A percentile compares a stretch with the other conserved stretches of the same genome.
phyloP scores from a whole-genome alignment of 1,140 invertebrate genomes.

The Parapsyche elsis region DNA sequence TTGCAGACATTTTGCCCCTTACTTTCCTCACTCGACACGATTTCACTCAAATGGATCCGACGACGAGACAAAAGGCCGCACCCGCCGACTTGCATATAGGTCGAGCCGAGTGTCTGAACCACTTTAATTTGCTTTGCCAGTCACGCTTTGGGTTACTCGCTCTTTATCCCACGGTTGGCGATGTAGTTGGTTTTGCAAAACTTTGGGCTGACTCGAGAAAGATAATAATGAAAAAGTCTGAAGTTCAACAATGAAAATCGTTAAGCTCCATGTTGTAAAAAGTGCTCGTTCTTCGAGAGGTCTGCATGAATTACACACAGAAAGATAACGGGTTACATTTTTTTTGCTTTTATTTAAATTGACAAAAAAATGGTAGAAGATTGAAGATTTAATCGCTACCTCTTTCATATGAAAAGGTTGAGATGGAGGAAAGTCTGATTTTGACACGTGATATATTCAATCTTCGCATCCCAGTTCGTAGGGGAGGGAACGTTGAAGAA shows the following conservation, averaged over 20 bases:
- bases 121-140: conserved; percentile 56
- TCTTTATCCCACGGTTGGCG: not conserved
- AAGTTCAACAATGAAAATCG: too few species aligned
- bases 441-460: conserved; percentile 14
- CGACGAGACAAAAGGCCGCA: conserved; percentile 39
- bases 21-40: conserved; percentile 48
- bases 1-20: conserved; percentile 23
- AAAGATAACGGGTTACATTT: not conserved
- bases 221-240: not conserved
- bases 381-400: conserved; percentile 12
- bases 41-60: conserved; percentile 34
- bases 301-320: not conserved
- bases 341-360: not conserved
- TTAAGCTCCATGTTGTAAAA: too few species aligned
- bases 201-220: too few species aligned
- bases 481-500: not conserved
- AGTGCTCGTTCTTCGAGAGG: too few species aligned
- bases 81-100: conserved; percentile 37
- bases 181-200: not conserved
- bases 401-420: not conserved
- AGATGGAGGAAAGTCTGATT: not conserved
- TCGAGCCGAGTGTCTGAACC: conserved; percentile 44
- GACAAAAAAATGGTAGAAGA: not conserved
- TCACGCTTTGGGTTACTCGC: conserved; percentile 40
- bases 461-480: not conserved